Percentiles rank a stretch among this genome's conserved stretches.
phyloP scores from a whole-genome alignment of 2,797 vertebrate species.

The Rhinella marina region DNA sequence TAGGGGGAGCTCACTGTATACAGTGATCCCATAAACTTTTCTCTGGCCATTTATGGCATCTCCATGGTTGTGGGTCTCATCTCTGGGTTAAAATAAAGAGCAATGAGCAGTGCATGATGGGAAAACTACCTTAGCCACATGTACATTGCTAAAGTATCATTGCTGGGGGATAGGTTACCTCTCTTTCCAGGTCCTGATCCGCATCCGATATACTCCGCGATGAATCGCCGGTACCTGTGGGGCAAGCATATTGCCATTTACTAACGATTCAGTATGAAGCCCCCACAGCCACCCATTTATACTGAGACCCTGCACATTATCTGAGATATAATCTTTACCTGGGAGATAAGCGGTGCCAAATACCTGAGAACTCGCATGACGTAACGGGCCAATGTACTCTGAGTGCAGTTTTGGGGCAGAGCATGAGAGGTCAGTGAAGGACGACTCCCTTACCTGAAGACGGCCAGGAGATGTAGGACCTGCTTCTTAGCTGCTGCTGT shows the following conservation, averaged over 20 bases:
- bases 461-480: conserved; percentile 89
- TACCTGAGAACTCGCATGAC: neutral
- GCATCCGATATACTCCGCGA: conserved; percentile 85
- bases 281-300: neutral
- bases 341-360: no score
- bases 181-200: conserved; percentile 90
- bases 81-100: neutral
- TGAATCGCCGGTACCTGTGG: conserved; percentile 80
- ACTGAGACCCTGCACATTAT: no score
- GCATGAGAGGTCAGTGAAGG: no score
- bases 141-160: neutral
- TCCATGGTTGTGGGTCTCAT: no score
- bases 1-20: no score
- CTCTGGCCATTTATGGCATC: no score
- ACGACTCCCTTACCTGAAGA: conserved; percentile 80
- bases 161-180: conserved; percentile 74
- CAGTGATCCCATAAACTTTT: no score
- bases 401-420: neutral
- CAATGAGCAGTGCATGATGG: neutral
- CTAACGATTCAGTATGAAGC: neutral
- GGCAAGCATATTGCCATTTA: neutral
- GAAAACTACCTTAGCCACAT: neutral
- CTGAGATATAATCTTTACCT: no score
- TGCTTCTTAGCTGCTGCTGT: conserved; percentile 81
- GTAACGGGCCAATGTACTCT: no score